These are phyloP conservation scores for Crotalus helleri DNA, from an alignment of 2,113 vertebrate species.

Conservation along the genomic window DNA sequence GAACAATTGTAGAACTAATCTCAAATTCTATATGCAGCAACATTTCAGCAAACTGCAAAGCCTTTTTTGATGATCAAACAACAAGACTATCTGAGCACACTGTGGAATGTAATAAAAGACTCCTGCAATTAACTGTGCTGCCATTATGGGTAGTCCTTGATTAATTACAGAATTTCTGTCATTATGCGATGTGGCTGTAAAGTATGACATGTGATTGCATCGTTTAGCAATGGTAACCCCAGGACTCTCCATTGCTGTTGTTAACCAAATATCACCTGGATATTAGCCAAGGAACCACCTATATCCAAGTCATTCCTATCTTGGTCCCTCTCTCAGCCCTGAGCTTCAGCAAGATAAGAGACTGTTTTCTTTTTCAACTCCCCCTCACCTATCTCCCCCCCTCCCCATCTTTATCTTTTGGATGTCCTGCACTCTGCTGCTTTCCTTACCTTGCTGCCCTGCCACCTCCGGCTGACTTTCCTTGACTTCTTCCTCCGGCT, in stretches of 20 bases:
- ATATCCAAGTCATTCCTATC: neutral
- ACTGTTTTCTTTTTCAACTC: neutral
- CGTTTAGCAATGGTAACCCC: neutral
- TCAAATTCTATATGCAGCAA: no score
- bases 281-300: neutral
- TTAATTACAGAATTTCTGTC: neutral
- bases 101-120: neutral
- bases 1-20: no score
- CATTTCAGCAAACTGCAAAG: no score
- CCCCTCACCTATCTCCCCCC: neutral
- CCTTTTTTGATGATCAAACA: no score
- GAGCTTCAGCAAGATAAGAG: neutral
- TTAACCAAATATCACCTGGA: neutral
- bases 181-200: neutral
- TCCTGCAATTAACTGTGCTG: neutral
- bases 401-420: neutral
- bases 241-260: neutral
- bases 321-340: neutral
- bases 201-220: neutral
- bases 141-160: neutral
- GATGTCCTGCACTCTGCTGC: neutral
- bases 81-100: neutral
- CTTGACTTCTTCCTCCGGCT: neutral
- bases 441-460: neutral
- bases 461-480: neutral